Evolutionary conservation across 2,888 invertebrate species (phyloP).

Genomic region (Pristionchus entomophagus): DNA sequence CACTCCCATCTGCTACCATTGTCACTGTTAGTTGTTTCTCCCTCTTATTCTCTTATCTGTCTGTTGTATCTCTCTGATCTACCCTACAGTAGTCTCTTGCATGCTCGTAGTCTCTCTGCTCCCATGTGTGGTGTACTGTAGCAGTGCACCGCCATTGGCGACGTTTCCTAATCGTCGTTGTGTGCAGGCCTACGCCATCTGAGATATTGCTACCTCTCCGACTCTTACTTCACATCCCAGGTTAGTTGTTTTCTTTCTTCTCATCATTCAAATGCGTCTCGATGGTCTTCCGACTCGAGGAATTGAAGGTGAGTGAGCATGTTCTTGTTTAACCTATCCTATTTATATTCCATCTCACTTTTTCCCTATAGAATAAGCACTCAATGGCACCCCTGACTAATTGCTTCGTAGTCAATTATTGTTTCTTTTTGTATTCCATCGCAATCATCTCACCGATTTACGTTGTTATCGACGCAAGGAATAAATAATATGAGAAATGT

Average conservation of each 20-base stretch:
- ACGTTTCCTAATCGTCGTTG: conserved; percentile 26
- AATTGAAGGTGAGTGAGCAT: conserved; percentile 35
- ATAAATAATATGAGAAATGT: not conserved
- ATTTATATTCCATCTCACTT: conserved; percentile 1
- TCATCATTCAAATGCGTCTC: conserved; percentile 13
- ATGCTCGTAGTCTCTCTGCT: not conserved
- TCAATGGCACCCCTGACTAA: not conserved
- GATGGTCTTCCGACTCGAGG: not conserved
- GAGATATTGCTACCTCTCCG: not conserved
- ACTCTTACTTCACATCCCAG: not conserved
- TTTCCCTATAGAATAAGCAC: not conserved
- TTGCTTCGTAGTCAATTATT: not conserved
- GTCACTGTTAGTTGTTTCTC: not conserved
- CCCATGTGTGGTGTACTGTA: conserved; percentile 24
- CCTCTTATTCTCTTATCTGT: not conserved
- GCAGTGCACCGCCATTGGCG: conserved; percentile 12
- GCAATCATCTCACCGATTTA: not conserved
- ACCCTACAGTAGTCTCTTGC: not conserved
- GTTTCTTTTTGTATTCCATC: conserved; percentile 1
- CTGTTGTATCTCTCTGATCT: not conserved
- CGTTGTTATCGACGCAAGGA: not conserved
- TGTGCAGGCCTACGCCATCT: not conserved
- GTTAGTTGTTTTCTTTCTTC: conserved; percentile 28
- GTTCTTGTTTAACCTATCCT: not conserved
- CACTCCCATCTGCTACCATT: not conserved